Conservation (phyloP, 2,797 vertebrate genomes). For the Anableps anableps region DNA sequence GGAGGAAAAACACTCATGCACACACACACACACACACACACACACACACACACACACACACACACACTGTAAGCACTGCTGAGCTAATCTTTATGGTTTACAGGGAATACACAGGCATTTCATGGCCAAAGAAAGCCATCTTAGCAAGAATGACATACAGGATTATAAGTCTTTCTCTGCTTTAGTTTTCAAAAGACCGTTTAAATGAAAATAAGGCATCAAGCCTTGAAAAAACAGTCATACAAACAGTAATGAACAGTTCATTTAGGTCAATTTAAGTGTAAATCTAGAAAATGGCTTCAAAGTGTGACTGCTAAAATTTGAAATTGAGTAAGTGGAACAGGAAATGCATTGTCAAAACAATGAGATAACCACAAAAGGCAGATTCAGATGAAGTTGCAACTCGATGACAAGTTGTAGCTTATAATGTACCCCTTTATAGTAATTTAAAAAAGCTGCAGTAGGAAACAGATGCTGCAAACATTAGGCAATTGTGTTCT, state of each 20-base stretch:
- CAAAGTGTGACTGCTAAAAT: constrained; percentile 5
- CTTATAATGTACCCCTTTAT: constrained; percentile 20
- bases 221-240: constrained; percentile 13
- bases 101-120: constrained; percentile 68
- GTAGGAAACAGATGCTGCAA: constrained; percentile 58
- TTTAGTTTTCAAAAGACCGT: constrained; percentile 30
- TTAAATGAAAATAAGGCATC: constrained; percentile 30
- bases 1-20: constrained; percentile 33
- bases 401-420: constrained; percentile 19
- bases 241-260: constrained; percentile 28
- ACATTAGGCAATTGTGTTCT: constrained; percentile 51
- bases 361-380: not conserved
- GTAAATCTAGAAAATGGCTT: constrained; percentile 8
- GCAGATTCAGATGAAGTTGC: constrained; percentile 31
- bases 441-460: constrained; percentile 22
- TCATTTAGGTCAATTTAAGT: constrained; percentile 30
- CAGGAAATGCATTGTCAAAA: not conserved
- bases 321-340: constrained; percentile 10
- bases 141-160: constrained; percentile 67
- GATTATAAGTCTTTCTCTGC: constrained; percentile 54
- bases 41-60: constrained; percentile 9
- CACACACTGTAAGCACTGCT: constrained; percentile 64
- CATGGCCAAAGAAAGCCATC: constrained; percentile 65
- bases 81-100: constrained; percentile 72
- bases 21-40: not conserved